phyloP scores from a whole-genome alignment of 2,888 invertebrate genomes.

The Tiliacea aurago region DNA sequence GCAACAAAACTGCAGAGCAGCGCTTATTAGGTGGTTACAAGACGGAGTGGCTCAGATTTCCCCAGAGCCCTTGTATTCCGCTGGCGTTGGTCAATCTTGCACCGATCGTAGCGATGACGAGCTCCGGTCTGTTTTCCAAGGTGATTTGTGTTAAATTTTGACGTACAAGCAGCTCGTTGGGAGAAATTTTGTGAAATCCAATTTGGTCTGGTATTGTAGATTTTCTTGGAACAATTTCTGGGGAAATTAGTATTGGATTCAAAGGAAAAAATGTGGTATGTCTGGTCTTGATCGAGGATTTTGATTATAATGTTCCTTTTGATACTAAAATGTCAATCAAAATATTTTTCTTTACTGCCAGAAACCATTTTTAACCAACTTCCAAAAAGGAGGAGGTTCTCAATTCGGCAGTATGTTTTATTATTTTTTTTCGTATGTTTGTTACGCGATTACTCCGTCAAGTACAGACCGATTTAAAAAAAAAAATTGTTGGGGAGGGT shows the following conservation, averaged over 20 bases:
- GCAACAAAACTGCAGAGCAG: constrained; percentile 51
- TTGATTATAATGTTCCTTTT: background rate
- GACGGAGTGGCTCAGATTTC: constrained; percentile 59
- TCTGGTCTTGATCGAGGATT: background rate
- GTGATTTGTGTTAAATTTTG: constrained; percentile 35
- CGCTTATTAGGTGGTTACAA: constrained; percentile 64
- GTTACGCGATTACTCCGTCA: too few species aligned
- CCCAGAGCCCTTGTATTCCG: constrained; percentile 46
- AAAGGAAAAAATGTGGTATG: background rate
- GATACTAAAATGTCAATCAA: background rate
- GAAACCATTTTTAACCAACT: background rate
- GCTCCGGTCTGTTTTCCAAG: constrained; percentile 22
- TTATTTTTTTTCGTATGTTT: too few species aligned
- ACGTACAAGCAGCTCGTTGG: background rate
- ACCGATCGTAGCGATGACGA: constrained; percentile 54
- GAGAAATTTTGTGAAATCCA: background rate
- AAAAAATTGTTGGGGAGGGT: too few species aligned
- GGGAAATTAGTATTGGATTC: background rate
- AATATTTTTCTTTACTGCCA: background rate
- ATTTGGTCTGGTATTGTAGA: background rate
- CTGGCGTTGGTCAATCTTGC: constrained; percentile 55
- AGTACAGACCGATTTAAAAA: too few species aligned
- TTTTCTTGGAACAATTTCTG: background rate
- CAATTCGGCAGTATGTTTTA: too few species aligned
- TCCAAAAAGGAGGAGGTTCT: too few species aligned